These are phyloP conservation scores for Eledona agricola DNA, from an alignment of 2,888 invertebrate genomes.

Conservation along the genomic window DNA sequence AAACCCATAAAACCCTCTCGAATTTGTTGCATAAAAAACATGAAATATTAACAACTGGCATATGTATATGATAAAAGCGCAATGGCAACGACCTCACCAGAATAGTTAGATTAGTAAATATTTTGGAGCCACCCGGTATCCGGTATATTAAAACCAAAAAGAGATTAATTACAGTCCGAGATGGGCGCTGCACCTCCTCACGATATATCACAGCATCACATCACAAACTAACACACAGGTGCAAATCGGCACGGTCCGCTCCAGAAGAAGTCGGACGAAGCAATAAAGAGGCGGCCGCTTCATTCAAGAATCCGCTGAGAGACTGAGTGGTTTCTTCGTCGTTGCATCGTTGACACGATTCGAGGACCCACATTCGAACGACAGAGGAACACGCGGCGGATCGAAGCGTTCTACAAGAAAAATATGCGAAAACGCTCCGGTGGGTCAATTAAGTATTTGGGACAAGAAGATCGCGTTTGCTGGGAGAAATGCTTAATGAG, in stretches of 20 bases:
- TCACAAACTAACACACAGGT: slow-evolving; percentile 20
- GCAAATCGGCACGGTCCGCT: slow-evolving; percentile 14
- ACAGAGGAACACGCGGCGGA: neutral
- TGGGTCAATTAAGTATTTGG: slow-evolving; percentile 17
- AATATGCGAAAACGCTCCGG: neutral
- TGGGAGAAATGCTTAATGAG: slow-evolving; percentile 14
- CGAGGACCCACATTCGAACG: slow-evolving; percentile 24
- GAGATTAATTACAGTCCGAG: no score
- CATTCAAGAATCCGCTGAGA: slow-evolving; percentile 29
- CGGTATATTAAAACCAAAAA: no score
- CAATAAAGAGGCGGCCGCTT: slow-evolving; percentile 13
- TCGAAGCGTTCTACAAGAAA: neutral
- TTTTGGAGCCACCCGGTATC: no score
- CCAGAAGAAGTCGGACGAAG: slow-evolving; percentile 19
- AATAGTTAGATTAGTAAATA: no score
- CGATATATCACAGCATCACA: slow-evolving; percentile 9
- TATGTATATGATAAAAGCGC: no score
- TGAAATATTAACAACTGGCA: no score
- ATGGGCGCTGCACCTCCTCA: no score
- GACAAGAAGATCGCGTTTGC: slow-evolving; percentile 6
- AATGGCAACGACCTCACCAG: no score
- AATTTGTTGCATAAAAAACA: no score
- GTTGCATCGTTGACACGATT: slow-evolving; percentile 28
- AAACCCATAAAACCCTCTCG: no score
- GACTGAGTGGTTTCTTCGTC: slow-evolving; percentile 10